A percentile compares a stretch with the other conserved stretches of the same genome.
Evolutionary conservation across 2,113 vertebrate genomes (phyloP).

Genomic region (Platycercus adscitus): DNA sequence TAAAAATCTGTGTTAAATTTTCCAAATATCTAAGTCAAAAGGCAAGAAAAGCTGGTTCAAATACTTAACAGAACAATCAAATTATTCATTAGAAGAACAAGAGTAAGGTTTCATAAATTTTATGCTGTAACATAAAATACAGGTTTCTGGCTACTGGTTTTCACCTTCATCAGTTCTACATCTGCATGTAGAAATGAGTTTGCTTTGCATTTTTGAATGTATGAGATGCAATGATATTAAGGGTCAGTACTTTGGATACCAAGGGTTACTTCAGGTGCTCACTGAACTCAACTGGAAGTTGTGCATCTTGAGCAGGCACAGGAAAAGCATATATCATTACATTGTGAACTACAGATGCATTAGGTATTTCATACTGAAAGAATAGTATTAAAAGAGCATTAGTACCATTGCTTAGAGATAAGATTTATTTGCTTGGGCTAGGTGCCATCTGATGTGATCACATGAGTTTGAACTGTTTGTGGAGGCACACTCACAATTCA

Average conservation of each 20-base stretch:
- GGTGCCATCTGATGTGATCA: neutral
- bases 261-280: neutral
- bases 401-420: neutral
- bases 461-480: neutral
- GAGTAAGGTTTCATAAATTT: slow-evolving; percentile 50
- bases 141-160: neutral
- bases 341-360: neutral
- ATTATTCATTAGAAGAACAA: neutral
- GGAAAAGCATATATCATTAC: neutral
- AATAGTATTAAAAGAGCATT: neutral
- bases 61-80: neutral
- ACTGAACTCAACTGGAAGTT: neutral
- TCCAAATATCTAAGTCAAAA: slow-evolving; percentile 28
- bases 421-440: neutral
- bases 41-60: slow-evolving; percentile 45
- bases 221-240: neutral
- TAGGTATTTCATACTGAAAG: neutral
- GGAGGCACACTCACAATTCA: neutral
- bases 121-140: slow-evolving; percentile 20
- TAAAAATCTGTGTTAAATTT: slow-evolving; percentile 36
- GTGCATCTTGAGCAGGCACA: neutral
- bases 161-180: neutral
- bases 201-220: neutral
- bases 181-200: slow-evolving; percentile 18
- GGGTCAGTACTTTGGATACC: neutral